phyloP scores from a whole-genome alignment of 2,888 invertebrate genomes.

The Thera britannica region DNA sequence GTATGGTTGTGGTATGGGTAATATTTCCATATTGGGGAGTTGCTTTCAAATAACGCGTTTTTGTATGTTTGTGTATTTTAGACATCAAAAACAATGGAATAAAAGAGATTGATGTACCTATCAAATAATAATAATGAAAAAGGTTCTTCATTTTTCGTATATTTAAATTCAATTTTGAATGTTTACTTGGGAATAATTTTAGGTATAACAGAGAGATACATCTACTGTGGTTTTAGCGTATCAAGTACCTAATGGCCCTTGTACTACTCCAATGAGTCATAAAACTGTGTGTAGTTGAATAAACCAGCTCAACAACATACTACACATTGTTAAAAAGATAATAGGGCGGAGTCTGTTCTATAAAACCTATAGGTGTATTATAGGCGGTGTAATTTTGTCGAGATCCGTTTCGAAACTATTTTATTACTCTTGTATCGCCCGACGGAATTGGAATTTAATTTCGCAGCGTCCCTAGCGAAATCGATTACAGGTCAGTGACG shows the following conservation, averaged over 20 bases:
- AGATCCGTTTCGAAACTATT: constrained; percentile 39
- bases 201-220: too few species aligned
- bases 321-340: too few species aligned
- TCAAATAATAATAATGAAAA: too few species aligned
- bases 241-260: too few species aligned
- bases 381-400: constrained; percentile 33
- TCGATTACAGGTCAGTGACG: constrained; percentile 48
- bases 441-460: constrained; percentile 52
- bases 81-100: not conserved
- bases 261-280: too few species aligned
- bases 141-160: too few species aligned
- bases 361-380: not conserved
- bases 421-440: constrained; percentile 40
- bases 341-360: not conserved
- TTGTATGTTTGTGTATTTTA: constrained; percentile 26
- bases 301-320: too few species aligned
- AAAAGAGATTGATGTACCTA: not conserved
- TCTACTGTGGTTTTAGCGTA: too few species aligned
- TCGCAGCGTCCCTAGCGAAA: constrained; percentile 43
- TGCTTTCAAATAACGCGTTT: not conserved
- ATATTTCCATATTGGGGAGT: not conserved
- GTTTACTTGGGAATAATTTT: too few species aligned
- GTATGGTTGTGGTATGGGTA: not conserved
- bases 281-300: too few species aligned
- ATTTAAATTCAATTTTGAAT: too few species aligned